phyloP scores from a whole-genome alignment of 2,797 vertebrate species.

The Alosa sapidissima region DNA sequence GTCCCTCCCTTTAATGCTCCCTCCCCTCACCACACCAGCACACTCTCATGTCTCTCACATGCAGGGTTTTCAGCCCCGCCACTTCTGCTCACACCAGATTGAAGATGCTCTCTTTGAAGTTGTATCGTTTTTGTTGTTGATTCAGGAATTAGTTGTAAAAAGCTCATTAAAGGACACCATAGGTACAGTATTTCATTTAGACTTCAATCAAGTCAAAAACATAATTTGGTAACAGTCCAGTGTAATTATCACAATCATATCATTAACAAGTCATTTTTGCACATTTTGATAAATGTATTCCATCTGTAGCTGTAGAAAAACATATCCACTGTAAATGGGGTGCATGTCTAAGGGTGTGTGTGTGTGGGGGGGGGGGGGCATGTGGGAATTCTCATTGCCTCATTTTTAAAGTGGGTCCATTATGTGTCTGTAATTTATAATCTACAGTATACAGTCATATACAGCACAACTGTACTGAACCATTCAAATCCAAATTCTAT shows the following conservation, averaged over 20 bases:
- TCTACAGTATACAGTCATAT: neutral
- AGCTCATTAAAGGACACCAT: neutral
- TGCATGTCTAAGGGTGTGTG: neutral
- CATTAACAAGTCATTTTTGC: neutral
- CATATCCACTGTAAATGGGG: neutral
- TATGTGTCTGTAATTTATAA: slow-evolving; percentile 53
- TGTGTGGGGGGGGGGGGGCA: slow-evolving; percentile 5
- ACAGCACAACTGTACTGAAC: neutral
- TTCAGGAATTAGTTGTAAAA: neutral
- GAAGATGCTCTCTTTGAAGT: neutral
- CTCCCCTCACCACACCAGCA: neutral
- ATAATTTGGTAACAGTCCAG: too few species aligned
- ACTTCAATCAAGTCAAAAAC: too few species aligned
- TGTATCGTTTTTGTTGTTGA: neutral
- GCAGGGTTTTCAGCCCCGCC: neutral
- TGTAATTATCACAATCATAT: too few species aligned
- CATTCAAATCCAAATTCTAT: too few species aligned
- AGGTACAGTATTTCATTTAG: too few species aligned
- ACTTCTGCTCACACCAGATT: neutral
- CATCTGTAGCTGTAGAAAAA: neutral
- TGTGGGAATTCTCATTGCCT: slow-evolving; percentile 38
- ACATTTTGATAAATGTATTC: neutral
- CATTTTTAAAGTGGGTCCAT: slow-evolving; percentile 71
- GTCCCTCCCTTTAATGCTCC: neutral
- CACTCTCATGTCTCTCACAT: neutral